phyloP scores from a whole-genome alignment of 2,113 vertebrate genomes.

The Peromyscus maniculatus region DNA sequence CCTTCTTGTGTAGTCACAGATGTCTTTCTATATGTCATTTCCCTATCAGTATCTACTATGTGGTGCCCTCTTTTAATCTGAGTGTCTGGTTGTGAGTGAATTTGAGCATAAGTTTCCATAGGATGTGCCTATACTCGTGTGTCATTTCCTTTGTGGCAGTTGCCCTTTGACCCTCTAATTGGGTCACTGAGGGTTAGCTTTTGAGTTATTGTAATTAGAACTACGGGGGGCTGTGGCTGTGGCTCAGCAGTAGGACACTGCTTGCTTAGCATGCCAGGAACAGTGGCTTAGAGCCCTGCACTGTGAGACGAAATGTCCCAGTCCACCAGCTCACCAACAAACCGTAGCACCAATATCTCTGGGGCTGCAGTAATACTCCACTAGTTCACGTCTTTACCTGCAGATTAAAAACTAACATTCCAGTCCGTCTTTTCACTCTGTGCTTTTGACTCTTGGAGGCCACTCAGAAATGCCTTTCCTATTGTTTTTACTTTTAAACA shows the following conservation, averaged over 20 bases:
- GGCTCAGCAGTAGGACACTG: background rate
- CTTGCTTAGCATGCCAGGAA: background rate
- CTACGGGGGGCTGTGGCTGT: background rate
- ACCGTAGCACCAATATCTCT: background rate
- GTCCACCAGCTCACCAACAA: background rate
- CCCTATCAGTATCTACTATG: background rate
- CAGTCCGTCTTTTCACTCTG: background rate
- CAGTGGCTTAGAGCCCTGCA: background rate
- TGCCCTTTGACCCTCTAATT: constrained; percentile 1
- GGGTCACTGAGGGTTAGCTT: background rate
- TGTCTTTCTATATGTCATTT: background rate
- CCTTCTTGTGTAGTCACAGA: background rate
- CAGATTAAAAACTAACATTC: background rate
- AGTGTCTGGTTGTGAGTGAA: constrained; percentile 25
- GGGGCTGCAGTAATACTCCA: background rate
- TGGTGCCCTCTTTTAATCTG: constrained; percentile 11
- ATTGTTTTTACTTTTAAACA: constrained; percentile 1
- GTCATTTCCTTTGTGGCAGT: background rate
- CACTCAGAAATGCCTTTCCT: background rate
- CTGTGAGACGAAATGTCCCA: background rate
- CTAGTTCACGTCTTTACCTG: background rate
- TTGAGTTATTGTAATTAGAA: constrained; percentile 19
- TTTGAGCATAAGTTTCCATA: constrained; percentile 32
- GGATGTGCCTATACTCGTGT: background rate
- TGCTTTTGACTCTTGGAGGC: background rate